phyloP scores from a whole-genome alignment of 1,140 invertebrate genomes.

The Scylla paramamosain region DNA sequence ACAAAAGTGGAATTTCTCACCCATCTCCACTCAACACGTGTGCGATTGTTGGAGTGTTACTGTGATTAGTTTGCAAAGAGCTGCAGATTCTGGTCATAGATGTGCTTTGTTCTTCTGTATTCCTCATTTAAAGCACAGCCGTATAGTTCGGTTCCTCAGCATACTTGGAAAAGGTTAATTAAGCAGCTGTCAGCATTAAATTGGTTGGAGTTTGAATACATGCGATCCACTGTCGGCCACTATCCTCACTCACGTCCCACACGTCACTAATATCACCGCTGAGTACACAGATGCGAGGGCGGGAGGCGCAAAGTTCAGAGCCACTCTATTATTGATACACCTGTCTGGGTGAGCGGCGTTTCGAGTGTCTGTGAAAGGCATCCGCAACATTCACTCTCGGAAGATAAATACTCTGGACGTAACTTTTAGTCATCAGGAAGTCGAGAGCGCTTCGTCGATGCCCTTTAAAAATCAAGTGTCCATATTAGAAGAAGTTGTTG shows the following conservation, averaged over 20 bases:
- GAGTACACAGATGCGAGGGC: not conserved
- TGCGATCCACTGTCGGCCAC: not conserved
- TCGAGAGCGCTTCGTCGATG: not conserved
- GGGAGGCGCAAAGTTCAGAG: not conserved
- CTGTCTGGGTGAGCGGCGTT: not conserved
- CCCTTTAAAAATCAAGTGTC: constrained; percentile 45
- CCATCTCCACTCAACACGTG: not conserved
- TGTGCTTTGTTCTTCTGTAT: not conserved
- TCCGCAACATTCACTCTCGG: not conserved
- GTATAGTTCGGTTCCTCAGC: not conserved
- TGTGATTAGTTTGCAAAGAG: not conserved
- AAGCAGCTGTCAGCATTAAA: constrained; percentile 11
- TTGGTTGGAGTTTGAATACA: not conserved
- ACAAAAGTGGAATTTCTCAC: not conserved
- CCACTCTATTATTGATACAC: constrained; percentile 19
- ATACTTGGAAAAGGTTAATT: constrained; percentile 24
- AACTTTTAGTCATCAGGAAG: constrained; percentile 1
- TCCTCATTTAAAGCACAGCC: not conserved
- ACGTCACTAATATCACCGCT: not conserved
- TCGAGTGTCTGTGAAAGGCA: not conserved
- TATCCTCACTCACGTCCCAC: not conserved
- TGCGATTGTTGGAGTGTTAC: not conserved
- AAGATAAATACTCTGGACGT: not conserved
- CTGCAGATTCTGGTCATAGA: not conserved
- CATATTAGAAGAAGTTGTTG: constrained; percentile 31